These are phyloP conservation scores for Mantis religiosa DNA, from an alignment of 2,888 invertebrate genomes.

Conservation along the genomic window DNA sequence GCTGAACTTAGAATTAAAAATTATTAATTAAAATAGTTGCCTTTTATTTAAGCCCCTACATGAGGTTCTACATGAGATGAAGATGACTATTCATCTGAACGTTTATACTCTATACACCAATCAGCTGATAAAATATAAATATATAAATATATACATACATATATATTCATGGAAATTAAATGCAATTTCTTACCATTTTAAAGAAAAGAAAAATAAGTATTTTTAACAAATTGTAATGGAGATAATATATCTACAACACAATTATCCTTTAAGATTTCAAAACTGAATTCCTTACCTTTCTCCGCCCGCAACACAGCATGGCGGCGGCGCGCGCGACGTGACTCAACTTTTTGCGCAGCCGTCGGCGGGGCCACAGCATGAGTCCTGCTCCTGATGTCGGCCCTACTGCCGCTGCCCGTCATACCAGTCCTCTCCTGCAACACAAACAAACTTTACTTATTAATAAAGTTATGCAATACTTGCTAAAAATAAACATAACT, in stretches of 20 bases:
- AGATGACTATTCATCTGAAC: too few relatives aligned
- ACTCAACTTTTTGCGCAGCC: constrained; percentile 38
- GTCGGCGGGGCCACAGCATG: constrained; percentile 40
- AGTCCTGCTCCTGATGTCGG: constrained; percentile 24
- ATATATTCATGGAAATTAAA: too few relatives aligned
- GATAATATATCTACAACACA: not conserved
- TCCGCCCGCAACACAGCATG: constrained; percentile 94
- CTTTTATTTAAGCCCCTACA: too few relatives aligned
- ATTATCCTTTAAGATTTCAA: not conserved
- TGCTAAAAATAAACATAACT: too few relatives aligned
- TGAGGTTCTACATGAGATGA: too few relatives aligned
- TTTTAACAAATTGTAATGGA: not conserved
- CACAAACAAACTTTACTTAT: not conserved
- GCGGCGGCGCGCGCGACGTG: constrained; percentile 61
- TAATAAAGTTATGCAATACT: too few relatives aligned
- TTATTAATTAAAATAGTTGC: too few relatives aligned
- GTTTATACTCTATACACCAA: too few relatives aligned
- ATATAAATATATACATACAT: too few relatives aligned
- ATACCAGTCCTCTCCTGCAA: constrained; percentile 24
- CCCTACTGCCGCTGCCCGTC: constrained; percentile 23
- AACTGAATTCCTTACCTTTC: constrained; percentile 65
- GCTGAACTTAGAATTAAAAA: too few relatives aligned
- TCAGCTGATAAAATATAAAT: too few relatives aligned
- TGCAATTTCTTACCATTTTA: too few relatives aligned
- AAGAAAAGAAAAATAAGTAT: not conserved